Evolutionary conservation across 2,888 invertebrate genomes (phyloP).

Genomic region (Rhaphigaster nebulosa): DNA sequence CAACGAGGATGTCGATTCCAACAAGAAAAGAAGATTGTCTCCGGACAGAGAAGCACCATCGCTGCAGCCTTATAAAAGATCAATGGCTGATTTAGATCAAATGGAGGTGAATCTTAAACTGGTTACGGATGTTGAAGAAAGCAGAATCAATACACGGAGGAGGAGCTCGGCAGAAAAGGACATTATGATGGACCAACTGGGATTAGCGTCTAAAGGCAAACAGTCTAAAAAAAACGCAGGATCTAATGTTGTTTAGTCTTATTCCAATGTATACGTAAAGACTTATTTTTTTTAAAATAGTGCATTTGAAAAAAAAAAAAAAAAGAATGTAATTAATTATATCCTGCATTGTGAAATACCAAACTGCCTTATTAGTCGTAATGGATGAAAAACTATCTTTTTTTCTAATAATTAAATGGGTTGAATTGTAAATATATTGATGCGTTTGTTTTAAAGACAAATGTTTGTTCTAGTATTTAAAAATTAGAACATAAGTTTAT

Average conservation of each 20-base stretch:
- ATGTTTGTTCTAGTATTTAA: neutral
- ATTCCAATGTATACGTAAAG: constrained; percentile 23
- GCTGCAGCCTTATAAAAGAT: neutral
- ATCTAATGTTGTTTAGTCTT: neutral
- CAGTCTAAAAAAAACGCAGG: too few relatives aligned
- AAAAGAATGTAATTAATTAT: neutral
- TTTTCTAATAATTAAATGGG: neutral
- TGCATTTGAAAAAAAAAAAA: neutral
- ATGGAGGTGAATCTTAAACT: constrained; percentile 36
- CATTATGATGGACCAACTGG: constrained; percentile 10
- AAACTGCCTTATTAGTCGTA: constrained; percentile 6
- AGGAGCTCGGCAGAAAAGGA: constrained; percentile 1
- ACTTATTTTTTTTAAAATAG: neutral
- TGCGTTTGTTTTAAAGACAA: neutral
- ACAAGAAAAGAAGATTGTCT: constrained; percentile 54
- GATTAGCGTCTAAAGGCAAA: neutral
- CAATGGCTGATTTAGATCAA: neutral
- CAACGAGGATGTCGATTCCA: constrained; percentile 41
- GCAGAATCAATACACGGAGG: neutral
- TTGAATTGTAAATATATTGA: constrained; percentile 20
- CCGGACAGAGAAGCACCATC: neutral
- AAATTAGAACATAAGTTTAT: neutral
- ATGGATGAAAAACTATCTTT: neutral
- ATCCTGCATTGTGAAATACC: neutral
- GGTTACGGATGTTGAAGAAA: neutral